Conservation (phyloP, 1,140 invertebrate species). For the Cyrtorhinus lividipennis region DNA sequence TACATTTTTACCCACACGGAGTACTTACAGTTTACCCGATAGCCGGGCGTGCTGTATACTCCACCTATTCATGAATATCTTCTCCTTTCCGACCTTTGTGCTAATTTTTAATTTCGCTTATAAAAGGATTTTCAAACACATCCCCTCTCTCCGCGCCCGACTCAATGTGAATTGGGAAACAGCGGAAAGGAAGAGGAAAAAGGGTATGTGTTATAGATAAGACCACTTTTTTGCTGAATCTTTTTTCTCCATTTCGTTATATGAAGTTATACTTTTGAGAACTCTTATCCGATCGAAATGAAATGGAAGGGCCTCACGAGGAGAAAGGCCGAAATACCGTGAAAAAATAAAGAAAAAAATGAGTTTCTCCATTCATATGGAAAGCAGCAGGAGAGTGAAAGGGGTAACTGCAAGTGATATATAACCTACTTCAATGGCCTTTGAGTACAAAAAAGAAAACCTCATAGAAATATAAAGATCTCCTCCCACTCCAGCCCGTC, state of each 20-base stretch:
- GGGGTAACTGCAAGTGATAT: slow-evolving; percentile 18
- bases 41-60: no score
- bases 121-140: background rate
- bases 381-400: slow-evolving; percentile 16
- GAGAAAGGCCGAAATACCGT: slow-evolving; percentile 18
- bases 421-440: slow-evolving; percentile 18
- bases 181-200: background rate
- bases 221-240: slow-evolving; percentile 15
- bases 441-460: slow-evolving; percentile 19
- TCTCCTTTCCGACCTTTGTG: background rate
- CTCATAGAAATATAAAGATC: slow-evolving; percentile 21
- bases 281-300: slow-evolving; percentile 20
- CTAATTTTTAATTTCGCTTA: background rate
- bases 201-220: slow-evolving; percentile 17
- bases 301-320: slow-evolving; percentile 19
- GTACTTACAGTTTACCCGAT: no score
- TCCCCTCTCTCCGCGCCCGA: background rate
- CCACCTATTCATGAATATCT: background rate
- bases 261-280: slow-evolving; percentile 5
- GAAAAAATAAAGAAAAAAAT: slow-evolving; percentile 14
- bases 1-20: no score
- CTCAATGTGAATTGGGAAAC: background rate
- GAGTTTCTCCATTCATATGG: slow-evolving; percentile 18
- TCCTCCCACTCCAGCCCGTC: background rate
- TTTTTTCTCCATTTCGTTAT: slow-evolving; percentile 6